These are phyloP conservation scores for Boloria selene DNA, from an alignment of 2,888 invertebrate genomes.

Conservation along the genomic window DNA sequence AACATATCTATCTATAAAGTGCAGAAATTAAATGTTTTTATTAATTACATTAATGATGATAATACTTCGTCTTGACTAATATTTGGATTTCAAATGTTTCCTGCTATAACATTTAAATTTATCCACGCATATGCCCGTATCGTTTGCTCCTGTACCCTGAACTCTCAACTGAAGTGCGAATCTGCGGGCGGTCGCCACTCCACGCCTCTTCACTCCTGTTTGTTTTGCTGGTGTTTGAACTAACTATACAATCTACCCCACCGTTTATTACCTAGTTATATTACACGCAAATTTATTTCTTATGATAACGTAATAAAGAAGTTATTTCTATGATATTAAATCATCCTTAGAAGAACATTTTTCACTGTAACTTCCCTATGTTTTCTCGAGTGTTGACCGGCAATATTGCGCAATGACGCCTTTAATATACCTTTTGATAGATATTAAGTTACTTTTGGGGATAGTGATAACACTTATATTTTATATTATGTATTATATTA, in stretches of 20 bases:
- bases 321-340: slow-evolving; percentile 13
- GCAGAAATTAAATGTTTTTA: no score
- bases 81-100: no score
- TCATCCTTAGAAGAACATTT: background rate
- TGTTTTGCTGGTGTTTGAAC: slow-evolving; percentile 67
- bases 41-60: no score
- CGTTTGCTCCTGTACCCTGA: slow-evolving; percentile 45
- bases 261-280: slow-evolving; percentile 3
- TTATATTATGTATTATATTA: slow-evolving; percentile 2
- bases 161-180: slow-evolving; percentile 58
- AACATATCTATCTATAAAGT: no score
- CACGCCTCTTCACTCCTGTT: slow-evolving; percentile 51
- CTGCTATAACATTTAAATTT: slow-evolving; percentile 8
- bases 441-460: slow-evolving; percentile 47
- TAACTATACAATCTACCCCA: slow-evolving; percentile 38
- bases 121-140: slow-evolving; percentile 42
- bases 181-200: slow-evolving; percentile 66
- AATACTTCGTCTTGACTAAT: no score
- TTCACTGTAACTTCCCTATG: slow-evolving; percentile 31
- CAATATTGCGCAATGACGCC: slow-evolving; percentile 46
- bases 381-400: slow-evolving; percentile 47
- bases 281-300: slow-evolving; percentile 25
- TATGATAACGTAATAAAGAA: slow-evolving; percentile 11
- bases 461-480: slow-evolving; percentile 22
- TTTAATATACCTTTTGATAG: slow-evolving; percentile 43